These are phyloP conservation scores for Coenobita brevimanus DNA, from an alignment of 1,140 invertebrate species.

Conservation along the genomic window DNA sequence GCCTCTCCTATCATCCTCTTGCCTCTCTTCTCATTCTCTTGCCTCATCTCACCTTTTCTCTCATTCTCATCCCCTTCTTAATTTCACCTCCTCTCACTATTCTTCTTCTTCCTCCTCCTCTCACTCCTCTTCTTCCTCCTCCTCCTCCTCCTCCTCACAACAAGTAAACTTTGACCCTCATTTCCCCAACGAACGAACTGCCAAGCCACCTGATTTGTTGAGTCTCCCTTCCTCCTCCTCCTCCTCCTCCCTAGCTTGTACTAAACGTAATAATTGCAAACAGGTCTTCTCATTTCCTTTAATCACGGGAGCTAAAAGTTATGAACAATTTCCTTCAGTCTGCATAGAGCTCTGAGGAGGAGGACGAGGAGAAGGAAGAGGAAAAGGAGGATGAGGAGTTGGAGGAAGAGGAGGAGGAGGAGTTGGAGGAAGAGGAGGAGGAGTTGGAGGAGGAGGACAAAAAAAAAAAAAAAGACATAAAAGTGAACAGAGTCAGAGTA, in stretches of 20 bases:
- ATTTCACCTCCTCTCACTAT: neutral
- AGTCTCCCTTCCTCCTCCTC: neutral
- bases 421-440: too few relatives aligned
- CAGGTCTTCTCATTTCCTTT: constrained; percentile 37
- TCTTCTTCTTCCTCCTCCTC: neutral
- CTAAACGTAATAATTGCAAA: constrained; percentile 43
- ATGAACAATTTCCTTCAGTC: constrained; percentile 5
- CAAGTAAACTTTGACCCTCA: constrained; percentile 32
- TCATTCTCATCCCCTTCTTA: too few relatives aligned
- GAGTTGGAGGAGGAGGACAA: too few relatives aligned
- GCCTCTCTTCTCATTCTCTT: too few relatives aligned
- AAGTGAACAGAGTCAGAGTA: neutral
- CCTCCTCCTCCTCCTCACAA: neutral
- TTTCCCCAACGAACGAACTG: constrained; percentile 31
- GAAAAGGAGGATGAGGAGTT: neutral
- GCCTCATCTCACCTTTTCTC: too few relatives aligned
- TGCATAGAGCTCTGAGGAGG: neutral
- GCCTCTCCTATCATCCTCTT: too few relatives aligned
- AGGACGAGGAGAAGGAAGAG: constrained; percentile 20
- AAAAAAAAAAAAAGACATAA: neutral
- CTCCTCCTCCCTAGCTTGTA: constrained; percentile 1
- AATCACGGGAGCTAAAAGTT: constrained; percentile 28
- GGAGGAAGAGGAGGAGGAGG: neutral
- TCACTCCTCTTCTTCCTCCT: neutral
- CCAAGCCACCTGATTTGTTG: constrained; percentile 20